A percentile compares a stretch with the other conserved stretches of the same genome.
These are phyloP conservation scores for Pterocles burchelli DNA, from an alignment of 2,113 vertebrate species.

Conservation along the genomic window DNA sequence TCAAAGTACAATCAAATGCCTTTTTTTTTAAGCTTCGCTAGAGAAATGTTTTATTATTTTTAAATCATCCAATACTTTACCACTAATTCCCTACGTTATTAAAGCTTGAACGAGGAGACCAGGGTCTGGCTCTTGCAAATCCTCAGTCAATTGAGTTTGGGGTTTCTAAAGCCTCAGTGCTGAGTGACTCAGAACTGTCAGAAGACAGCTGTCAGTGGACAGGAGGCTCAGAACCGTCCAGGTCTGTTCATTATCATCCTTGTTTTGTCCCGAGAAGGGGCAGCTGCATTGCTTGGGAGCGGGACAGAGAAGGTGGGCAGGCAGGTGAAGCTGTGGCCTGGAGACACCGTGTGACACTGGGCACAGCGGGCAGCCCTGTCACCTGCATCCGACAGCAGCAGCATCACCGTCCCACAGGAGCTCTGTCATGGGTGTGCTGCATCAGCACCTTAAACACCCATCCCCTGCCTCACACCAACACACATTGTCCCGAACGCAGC, in stretches of 20 bases:
- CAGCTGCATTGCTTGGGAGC: background rate
- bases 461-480: background rate
- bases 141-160: slow-evolving; percentile 18
- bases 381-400: background rate
- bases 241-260: background rate
- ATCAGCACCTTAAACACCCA: background rate
- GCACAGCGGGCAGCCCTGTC: background rate
- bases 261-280: rapidly evolving
- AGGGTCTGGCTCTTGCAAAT: slow-evolving; percentile 18
- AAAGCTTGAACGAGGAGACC: background rate
- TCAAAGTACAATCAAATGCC: background rate
- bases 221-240: background rate
- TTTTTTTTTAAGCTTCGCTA: background rate
- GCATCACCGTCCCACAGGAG: rapidly evolving
- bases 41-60: slow-evolving; percentile 41
- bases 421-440: background rate
- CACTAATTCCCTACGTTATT: slow-evolving; percentile 17
- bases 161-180: background rate
- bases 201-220: background rate
- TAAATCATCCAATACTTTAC: background rate
- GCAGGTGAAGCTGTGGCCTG: background rate
- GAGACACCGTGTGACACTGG: rapidly evolving
- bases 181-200: background rate
- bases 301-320: background rate
- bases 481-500: rapidly evolving